Evolutionary conservation across 2,888 invertebrate genomes (phyloP).

Genomic region (Xestobium rufovillosum): DNA sequence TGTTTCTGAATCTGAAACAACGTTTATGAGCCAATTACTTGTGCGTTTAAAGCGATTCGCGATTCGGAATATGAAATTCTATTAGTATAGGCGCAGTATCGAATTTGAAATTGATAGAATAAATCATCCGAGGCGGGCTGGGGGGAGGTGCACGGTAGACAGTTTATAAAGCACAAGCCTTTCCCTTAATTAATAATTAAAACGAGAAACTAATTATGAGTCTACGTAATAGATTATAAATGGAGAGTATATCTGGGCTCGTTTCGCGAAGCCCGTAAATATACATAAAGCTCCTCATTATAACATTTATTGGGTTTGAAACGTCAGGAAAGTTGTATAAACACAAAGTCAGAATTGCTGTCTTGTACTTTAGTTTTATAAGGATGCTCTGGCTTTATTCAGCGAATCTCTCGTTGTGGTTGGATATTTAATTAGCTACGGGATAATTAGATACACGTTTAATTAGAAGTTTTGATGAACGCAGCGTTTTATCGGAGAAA

Average conservation of each 20-base stretch:
- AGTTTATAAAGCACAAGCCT: constrained; percentile 32
- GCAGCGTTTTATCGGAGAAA: constrained; percentile 33
- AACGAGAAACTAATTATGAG: constrained; percentile 42
- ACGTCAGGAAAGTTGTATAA: constrained; percentile 40
- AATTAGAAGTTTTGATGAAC: constrained; percentile 46
- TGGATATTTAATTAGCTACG: constrained; percentile 42
- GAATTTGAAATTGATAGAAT: constrained; percentile 29
- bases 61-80: too few relatives aligned
- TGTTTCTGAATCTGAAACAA: too few relatives aligned
- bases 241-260: constrained; percentile 37
- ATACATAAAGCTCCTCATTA: constrained; percentile 38
- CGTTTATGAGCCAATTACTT: too few relatives aligned
- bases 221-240: constrained; percentile 40
- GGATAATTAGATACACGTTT: constrained; percentile 43
- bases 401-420: constrained; percentile 36
- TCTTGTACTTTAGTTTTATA: constrained; percentile 40
- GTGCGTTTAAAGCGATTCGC: too few relatives aligned
- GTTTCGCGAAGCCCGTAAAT: constrained; percentile 35
- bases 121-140: constrained; percentile 27
- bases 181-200: constrained; percentile 42
- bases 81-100: constrained; percentile 20
- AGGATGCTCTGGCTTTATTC: constrained; percentile 37
- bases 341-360: constrained; percentile 39
- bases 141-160: constrained; percentile 22
- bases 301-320: constrained; percentile 40